phyloP scores from a whole-genome alignment of 2,113 vertebrate genomes.

The Octodon degus region DNA sequence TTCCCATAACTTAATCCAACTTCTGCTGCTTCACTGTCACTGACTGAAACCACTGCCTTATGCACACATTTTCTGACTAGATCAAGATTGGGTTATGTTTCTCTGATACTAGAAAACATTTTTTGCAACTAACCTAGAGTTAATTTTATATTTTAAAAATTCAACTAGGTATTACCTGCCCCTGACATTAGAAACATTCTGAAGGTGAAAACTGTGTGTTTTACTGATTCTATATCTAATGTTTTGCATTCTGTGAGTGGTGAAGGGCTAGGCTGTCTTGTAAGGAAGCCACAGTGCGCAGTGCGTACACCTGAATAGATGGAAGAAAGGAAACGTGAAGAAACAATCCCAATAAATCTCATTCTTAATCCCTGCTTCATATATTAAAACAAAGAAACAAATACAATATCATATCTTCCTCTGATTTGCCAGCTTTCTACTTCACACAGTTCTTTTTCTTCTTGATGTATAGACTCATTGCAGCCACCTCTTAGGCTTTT shows the following conservation, averaged over 20 bases:
- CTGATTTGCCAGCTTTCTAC: neutral
- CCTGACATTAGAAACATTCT: neutral
- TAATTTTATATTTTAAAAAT: neutral
- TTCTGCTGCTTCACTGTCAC: neutral
- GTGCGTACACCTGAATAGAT: neutral
- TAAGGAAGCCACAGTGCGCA: neutral
- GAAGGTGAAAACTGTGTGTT: neutral
- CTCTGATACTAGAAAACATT: neutral
- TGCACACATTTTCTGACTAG: neutral
- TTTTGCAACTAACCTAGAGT: neutral
- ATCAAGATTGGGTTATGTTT: neutral
- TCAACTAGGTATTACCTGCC: neutral
- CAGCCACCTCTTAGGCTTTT: neutral
- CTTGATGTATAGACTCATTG: neutral
- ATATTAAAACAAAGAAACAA: conserved; percentile 8
- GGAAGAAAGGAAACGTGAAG: neutral
- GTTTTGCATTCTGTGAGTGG: neutral
- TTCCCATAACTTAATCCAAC: neutral
- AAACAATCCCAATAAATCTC: conserved; percentile 15
- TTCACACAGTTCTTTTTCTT: neutral
- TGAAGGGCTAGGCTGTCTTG: neutral
- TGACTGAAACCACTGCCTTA: neutral
- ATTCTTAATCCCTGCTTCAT: neutral
- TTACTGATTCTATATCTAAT: neutral
- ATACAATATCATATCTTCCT: neutral